Evolutionary conservation across 2,888 invertebrate species (phyloP), one percentile per base, ranked within the genome.

Genomic region (Drosophila diplacantha): DNA sequence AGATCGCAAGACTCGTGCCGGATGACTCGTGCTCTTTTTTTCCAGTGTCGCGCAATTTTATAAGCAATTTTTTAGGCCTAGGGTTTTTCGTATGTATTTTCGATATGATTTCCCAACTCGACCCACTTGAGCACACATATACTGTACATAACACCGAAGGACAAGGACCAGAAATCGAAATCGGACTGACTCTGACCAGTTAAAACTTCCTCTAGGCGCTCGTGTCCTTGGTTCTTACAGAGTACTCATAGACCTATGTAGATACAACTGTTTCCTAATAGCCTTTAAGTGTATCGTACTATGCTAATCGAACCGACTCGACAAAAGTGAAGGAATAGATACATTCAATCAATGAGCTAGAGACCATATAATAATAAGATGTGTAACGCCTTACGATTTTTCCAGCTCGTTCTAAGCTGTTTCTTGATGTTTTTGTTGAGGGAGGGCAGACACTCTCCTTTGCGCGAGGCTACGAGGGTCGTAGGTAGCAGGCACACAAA

Each of bases 191-290:
- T 63, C 64, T 38, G 34, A 65, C 80, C 74, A 62, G 67, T 64
- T 24, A 53, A 16, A 56, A 78, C 62, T 78, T 82, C 69, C 75
- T 54, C 31, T 82, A 72, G 69, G 65, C 66, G 77, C 52, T 61
- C 71, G 47, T 53, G 26, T 58, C 31, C 52, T 64, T 56, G 41
- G 47, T 66, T 63, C 54, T 59, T 53, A 60, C 59, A 59, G 52
- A 62, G 64, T 56, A 74, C 84, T 83, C 77, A 82, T 78, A 84
- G 75, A 84, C 84, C 84, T 82, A 82, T 80, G 80, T 80, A 80
- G 80, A 80, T 84, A 84, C 64, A 82, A 80, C 73, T 84, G 80
- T 80, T 80, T 80, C 80, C 80, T 80, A 80, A 81, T 80, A 80
- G 80, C 58, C 65, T 65, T 68, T 84, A 81, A 84, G 81, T 66